A percentile compares a stretch with the other conserved stretches of the same genome.
These are phyloP conservation scores for Schizothorax lantsangensis DNA, from an alignment of 2,797 vertebrate genomes.

Conservation along the genomic window DNA sequence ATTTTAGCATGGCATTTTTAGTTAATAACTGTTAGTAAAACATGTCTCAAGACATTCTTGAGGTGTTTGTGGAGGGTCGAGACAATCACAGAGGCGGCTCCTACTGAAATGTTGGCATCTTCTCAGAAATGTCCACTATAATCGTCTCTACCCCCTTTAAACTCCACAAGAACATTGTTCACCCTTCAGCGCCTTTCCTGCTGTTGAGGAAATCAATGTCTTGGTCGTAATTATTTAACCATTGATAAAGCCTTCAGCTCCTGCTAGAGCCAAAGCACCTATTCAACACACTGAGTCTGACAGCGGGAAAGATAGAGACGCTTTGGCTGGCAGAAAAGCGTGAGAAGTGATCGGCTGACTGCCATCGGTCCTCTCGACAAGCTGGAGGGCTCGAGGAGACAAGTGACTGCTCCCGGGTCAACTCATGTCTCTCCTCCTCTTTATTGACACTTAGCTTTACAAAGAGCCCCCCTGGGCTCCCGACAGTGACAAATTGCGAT, in stretches of 20 bases:
- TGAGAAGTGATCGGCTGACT: conserved; percentile 54
- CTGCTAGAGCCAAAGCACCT: conserved; percentile 74
- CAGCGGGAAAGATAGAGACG: conserved; percentile 44
- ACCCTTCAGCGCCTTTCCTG: conserved; percentile 52
- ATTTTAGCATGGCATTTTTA: neutral
- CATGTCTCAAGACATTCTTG: neutral
- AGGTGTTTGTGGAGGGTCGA: neutral
- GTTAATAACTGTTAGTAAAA: neutral
- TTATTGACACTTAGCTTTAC: conserved; percentile 84
- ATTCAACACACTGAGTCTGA: conserved; percentile 54
- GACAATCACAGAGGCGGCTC: neutral
- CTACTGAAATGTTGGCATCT: neutral
- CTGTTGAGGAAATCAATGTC: conserved; percentile 77
- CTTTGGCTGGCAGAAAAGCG: conserved; percentile 60
- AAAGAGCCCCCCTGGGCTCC: conserved; percentile 72
- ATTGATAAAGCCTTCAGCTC: conserved; percentile 82
- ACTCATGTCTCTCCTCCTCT: conserved; percentile 79
- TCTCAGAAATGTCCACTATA: neutral
- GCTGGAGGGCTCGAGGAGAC: conserved; percentile 66
- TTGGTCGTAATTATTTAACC: conserved; percentile 80
- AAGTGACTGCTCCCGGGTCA: conserved; percentile 75
- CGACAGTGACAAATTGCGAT: conserved; percentile 71
- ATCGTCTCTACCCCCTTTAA: neutral
- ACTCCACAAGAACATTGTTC: conserved; percentile 60
- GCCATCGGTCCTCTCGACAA: conserved; percentile 58